Evolutionary conservation across 2,797 vertebrate genomes (phyloP), one percentile per base, ranked within the genome.

Genomic region (Lutjanus argentimaculatus): DNA sequence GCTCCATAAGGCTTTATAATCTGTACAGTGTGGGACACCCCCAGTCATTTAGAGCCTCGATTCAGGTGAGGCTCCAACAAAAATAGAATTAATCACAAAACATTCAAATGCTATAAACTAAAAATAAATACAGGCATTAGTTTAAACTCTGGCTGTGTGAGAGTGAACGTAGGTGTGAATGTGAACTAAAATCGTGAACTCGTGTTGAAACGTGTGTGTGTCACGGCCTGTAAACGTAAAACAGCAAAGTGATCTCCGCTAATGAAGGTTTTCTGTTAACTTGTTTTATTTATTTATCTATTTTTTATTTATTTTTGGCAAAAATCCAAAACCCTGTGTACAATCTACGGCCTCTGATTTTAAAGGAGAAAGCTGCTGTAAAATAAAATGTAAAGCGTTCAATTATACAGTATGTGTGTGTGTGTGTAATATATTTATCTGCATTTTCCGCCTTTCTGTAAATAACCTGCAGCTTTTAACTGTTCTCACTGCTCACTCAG

Each of bases 301-400:
- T n/a, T n/a, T n/a, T n/a, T n/a, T n/a, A n/a, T n/a, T 40, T 56
- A 42, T 71, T 7, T 59, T 68, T 89, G 86, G 90, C 67, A 55
- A 64, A 77, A 80, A 67, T 79, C 75, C 87, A 88, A 69, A 78
- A 9, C 42, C 42, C 17, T 40, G 55, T 3, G 11, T 42, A 16
- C 51, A 62, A 52, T 65, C 59, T 74, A 66, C 13, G 77, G 1
- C 21, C 25, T 49, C 9, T 59, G 45, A 62, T 30, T 83, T 75
- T 43, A 73, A 64, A 7, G 53, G 1, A 57, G 42, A 40, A 25
- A 80, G 46, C 61, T 68, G 46, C 2, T 64, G 61, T 36, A 49
- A 63, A 62, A 72, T 16, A 11, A 67, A 64, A 69, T 64, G 30
- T 77, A 57, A 79, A 75, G 48, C 66, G 45, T 4, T 16, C 40